These are phyloP conservation scores for Agrochola lota DNA, from an alignment of 2,888 invertebrate genomes.

Conservation along the genomic window DNA sequence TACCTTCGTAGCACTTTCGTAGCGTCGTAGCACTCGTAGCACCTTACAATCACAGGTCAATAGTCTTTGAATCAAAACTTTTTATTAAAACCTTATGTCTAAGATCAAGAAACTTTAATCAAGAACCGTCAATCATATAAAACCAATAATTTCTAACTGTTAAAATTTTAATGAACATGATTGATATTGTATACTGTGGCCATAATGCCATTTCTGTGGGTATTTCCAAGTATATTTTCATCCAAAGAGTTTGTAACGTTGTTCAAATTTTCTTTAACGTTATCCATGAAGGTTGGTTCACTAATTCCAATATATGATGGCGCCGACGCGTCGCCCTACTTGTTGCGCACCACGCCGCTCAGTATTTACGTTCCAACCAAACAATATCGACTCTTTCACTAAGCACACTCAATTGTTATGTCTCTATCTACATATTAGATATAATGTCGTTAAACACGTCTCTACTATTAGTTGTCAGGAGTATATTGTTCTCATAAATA, in stretches of 20 bases:
- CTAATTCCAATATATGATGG: constrained; percentile 64
- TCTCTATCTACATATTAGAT: constrained; percentile 41
- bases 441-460: constrained; percentile 55
- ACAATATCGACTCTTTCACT: constrained; percentile 78
- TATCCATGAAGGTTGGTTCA: constrained; percentile 49
- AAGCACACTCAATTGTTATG: constrained; percentile 69
- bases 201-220: background rate
- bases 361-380: constrained; percentile 79
- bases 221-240: background rate
- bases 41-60: background rate
- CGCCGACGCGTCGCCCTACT: constrained; percentile 85
- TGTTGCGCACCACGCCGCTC: constrained; percentile 80
- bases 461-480: constrained; percentile 32
- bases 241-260: constrained; percentile 22
- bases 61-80: background rate
- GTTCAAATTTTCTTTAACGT: constrained; percentile 41
- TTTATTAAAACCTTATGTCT: background rate
- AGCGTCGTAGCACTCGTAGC: constrained; percentile 51
- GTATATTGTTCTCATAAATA: constrained; percentile 1
- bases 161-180: background rate
- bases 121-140: background rate
- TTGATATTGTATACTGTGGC: background rate
- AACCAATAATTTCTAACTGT: background rate
- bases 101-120: background rate
- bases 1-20: constrained; percentile 53